Percentiles rank a stretch among this genome's conserved stretches.
These are phyloP conservation scores for Malacoraja senta DNA, from an alignment of 2,797 vertebrate genomes.

Conservation along the genomic window DNA sequence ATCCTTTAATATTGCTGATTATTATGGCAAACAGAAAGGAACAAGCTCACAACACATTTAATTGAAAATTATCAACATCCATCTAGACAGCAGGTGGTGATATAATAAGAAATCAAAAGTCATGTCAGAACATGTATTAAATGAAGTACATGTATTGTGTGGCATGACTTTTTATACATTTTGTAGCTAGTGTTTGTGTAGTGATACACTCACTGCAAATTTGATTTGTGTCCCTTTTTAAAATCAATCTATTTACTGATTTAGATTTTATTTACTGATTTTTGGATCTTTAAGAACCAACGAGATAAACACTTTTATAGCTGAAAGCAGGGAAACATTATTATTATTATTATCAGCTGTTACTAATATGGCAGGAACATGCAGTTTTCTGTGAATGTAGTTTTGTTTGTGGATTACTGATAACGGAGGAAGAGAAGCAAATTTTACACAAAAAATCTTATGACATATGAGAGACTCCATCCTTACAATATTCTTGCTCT, in stretches of 20 bases:
- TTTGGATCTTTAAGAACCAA: background rate
- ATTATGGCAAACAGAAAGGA: no score
- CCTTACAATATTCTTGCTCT: background rate
- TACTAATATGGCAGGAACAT: background rate
- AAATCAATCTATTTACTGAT: background rate
- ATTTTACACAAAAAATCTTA: background rate
- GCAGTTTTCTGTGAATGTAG: background rate
- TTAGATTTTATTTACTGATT: background rate
- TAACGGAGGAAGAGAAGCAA: background rate
- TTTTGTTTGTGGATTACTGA: background rate
- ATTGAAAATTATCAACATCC: no score
- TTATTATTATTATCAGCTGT: background rate
- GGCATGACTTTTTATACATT: no score
- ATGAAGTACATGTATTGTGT: no score
- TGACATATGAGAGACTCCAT: background rate
- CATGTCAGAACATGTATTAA: no score
- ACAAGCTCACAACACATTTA: no score
- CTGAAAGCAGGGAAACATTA: background rate
- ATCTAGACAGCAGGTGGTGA: no score
- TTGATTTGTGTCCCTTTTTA: background rate
- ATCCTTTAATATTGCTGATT: no score
- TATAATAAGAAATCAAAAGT: no score
- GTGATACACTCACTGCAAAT: no score
- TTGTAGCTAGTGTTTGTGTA: no score
- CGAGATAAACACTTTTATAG: background rate